A percentile compares a stretch with the other conserved stretches of the same genome.
These are phyloP conservation scores for Myanophis thanlyinensis DNA, from an alignment of 2,113 vertebrate species.

Conservation along the genomic window DNA sequence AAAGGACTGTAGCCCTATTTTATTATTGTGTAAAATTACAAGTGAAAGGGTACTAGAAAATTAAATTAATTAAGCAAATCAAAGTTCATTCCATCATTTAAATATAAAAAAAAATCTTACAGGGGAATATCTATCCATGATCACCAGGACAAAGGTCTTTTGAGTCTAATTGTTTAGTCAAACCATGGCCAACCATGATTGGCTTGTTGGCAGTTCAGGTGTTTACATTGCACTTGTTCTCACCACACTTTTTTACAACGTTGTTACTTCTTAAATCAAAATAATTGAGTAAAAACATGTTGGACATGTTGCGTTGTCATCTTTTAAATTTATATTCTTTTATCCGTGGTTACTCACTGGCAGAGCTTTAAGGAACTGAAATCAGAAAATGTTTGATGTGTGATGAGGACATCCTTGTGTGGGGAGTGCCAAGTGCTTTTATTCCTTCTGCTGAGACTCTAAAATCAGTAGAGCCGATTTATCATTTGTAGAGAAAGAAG, in stretches of 20 bases:
- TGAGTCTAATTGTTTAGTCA: neutral
- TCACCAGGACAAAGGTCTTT: neutral
- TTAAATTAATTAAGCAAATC: neutral
- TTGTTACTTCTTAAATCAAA: neutral
- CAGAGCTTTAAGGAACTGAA: neutral
- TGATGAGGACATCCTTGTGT: neutral
- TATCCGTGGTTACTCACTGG: neutral
- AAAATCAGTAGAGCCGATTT: neutral
- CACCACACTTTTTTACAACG: neutral
- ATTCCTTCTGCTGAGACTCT: neutral
- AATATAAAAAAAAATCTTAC: neutral
- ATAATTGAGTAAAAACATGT: neutral
- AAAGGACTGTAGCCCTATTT: neutral
- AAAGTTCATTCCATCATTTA: neutral
- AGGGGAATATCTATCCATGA: neutral
- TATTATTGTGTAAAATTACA: neutral
- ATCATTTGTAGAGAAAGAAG: neutral
- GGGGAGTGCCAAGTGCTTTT: too few relatives aligned
- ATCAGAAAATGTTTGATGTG: neutral
- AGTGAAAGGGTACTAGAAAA: neutral
- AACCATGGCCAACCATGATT: neutral
- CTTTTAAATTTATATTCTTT: neutral
- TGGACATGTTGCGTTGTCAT: neutral
- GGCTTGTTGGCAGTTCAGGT: neutral
- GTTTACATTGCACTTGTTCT: neutral